Evolutionary conservation across 1,140 invertebrate species (phyloP), one percentile per base, ranked within the genome.

Genomic region (Macrostomum lignano): DNA sequence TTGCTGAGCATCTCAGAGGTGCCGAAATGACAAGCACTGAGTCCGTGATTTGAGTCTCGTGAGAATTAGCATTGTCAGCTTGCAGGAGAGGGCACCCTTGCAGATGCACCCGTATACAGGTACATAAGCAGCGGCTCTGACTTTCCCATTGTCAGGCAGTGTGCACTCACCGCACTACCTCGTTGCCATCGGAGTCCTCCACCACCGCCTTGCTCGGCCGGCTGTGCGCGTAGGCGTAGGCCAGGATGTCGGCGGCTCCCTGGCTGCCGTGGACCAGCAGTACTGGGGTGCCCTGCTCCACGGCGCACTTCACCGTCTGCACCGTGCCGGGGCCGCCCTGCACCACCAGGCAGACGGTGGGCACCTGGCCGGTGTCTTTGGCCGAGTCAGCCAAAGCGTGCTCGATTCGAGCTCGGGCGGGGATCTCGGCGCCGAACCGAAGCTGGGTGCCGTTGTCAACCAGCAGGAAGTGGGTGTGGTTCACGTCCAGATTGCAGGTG

Each of bases 231-330:
- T 86, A 76, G 41, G 81, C 77, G 54, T 86, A 86, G 36, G 81
- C 75, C 26, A 94, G 69, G 28, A 93, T 67, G 63, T 94, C 82
- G 14, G 82, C 77, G 4, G 82, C 79, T 46, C 81, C 61, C 13
- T 82, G 81, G 22, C 79, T 88, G 10, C 82, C 84, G 58, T 84
- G 78, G 55, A 81, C 91, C 20, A 93, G 71, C 13, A 94, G 79
- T 9, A 93, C 81, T 1, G 84, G 82, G 15, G 88, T 49, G 7
- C 42, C 40, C 9, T 48, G 39, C 17, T 40, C 36, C 10, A 53
- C 37, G 6, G 48, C 47, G 4, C 33, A 40, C 15, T 35, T 37
- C 0, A 42, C 46, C 42, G 51, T 49, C 17, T 39, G 37, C 7
- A 53, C 45, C 10, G 47, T 44, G 40, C 51, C 51, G 1, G 36